Evolutionary conservation across 2,888 invertebrate genomes (phyloP).

Genomic region (Halictus ligatus): DNA sequence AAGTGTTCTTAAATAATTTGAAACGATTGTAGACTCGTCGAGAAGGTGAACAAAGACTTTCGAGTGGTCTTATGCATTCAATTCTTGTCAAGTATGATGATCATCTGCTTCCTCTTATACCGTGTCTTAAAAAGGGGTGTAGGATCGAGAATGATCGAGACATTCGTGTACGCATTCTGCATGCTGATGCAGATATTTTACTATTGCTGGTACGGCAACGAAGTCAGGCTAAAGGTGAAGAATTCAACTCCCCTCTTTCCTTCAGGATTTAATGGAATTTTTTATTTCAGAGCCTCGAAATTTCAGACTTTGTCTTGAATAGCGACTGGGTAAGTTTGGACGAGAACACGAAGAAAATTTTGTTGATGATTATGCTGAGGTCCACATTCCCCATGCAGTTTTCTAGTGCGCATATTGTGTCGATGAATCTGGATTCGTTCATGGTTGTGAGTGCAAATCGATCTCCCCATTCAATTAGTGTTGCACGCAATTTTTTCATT

Average conservation of each 20-base stretch:
- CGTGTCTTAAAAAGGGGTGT: not conserved
- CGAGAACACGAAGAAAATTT: slow-evolving; percentile 1
- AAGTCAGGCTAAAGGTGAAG: slow-evolving; percentile 41
- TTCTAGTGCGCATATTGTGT: slow-evolving; percentile 17
- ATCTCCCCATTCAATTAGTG: no score
- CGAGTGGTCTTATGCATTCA: slow-evolving; percentile 18
- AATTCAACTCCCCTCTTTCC: not conserved
- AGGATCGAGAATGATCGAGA: not conserved
- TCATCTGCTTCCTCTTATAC: slow-evolving; percentile 39
- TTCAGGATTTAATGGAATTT: not conserved
- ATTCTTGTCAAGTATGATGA: slow-evolving; percentile 20
- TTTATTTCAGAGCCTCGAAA: slow-evolving; percentile 23
- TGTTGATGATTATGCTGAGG: slow-evolving; percentile 48
- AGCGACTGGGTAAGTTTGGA: slow-evolving; percentile 35
- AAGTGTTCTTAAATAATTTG: not conserved
- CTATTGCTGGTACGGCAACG: slow-evolving; percentile 60
- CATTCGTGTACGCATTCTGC: slow-evolving; percentile 41
- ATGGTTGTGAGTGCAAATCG: not conserved
- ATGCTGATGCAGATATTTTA: slow-evolving; percentile 69
- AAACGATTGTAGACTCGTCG: slow-evolving; percentile 28
- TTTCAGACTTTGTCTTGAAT: slow-evolving; percentile 23
- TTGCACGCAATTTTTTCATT: no score
- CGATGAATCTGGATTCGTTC: slow-evolving; percentile 49
- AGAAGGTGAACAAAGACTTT: slow-evolving; percentile 22
- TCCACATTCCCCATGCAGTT: slow-evolving; percentile 48